These are phyloP conservation scores for Nephrotoma flavescens DNA, from an alignment of 2,888 invertebrate genomes.

Conservation along the genomic window DNA sequence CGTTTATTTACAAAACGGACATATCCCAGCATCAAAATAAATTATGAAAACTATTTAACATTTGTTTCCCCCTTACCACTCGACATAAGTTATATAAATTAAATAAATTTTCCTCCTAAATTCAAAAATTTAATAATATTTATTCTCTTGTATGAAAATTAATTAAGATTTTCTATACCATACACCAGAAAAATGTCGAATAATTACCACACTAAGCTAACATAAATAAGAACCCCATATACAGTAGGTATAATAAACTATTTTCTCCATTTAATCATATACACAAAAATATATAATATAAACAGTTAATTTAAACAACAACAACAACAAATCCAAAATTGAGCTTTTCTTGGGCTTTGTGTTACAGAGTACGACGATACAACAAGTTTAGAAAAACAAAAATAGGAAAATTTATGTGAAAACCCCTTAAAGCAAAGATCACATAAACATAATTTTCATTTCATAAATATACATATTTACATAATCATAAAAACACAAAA, in stretches of 20 bases:
- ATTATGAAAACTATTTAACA: neutral
- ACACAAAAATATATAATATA: neutral
- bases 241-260: neutral
- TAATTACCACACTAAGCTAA: neutral
- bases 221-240: neutral
- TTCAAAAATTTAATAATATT: neutral
- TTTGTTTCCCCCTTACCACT: neutral
- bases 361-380: neutral
- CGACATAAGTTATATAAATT: neutral
- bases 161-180: neutral
- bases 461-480: neutral
- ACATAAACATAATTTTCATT: neutral
- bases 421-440: neutral
- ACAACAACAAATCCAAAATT: neutral
- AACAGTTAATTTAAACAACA: neutral
- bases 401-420: neutral
- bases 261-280: neutral
- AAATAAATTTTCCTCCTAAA: neutral
- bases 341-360: neutral
- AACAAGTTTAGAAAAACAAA: neutral
- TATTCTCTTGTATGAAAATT: neutral
- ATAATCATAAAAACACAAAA: neutral
- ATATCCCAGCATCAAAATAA: neutral
- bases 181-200: neutral
- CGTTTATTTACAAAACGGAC: too few relatives aligned